Conservation (phyloP, 2,113 vertebrate species). For the Thomomys bottae region DNA sequence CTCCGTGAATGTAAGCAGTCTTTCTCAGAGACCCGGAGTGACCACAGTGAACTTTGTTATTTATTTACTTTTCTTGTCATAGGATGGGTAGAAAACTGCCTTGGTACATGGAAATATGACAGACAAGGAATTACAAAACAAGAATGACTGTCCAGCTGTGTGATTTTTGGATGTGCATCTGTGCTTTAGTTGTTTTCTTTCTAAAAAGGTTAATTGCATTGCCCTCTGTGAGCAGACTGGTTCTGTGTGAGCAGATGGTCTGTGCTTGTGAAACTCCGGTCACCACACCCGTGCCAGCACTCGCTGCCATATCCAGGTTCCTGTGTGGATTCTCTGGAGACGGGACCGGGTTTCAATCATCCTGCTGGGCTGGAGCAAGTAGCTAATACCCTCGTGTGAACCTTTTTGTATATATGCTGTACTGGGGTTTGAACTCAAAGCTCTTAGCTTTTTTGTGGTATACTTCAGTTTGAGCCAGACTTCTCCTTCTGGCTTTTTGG, state of each 20-base stretch:
- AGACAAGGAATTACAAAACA: too few species aligned
- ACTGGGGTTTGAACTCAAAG: too few species aligned
- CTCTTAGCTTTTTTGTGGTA: too few species aligned
- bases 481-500: too few species aligned
- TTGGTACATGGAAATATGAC: neutral
- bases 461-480: too few species aligned
- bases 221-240: neutral
- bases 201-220: neutral
- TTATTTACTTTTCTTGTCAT: neutral
- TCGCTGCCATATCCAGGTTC: neutral
- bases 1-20: neutral
- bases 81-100: neutral
- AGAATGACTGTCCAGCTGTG: neutral
- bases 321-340: neutral
- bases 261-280: neutral
- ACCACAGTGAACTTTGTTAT: neutral
- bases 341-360: neutral
- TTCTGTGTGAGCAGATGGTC: neutral
- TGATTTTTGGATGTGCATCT: neutral
- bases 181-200: neutral
- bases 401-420: too few species aligned
- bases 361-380: neutral
- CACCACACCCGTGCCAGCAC: too few species aligned
- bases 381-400: neutral
- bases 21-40: neutral